Percentiles rank a stretch among this genome's conserved stretches.
Evolutionary conservation across 2,888 invertebrate genomes (phyloP).

Genomic region (Disparrhopalites patrizii): DNA sequence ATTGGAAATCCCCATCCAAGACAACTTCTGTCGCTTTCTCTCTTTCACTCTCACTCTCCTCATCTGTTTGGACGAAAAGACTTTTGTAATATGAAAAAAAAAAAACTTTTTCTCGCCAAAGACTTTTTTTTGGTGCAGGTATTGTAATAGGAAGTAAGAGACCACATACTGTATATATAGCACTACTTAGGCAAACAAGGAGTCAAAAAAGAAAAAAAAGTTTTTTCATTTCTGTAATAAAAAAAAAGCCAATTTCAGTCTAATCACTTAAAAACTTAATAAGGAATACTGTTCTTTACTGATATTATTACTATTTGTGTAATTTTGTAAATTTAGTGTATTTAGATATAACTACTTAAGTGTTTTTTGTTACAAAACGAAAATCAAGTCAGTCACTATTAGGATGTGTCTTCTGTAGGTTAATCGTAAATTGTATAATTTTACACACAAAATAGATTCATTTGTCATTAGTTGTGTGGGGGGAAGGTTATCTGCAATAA

Average conservation of each 20-base stretch:
- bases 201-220: too few relatives aligned
- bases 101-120: neutral
- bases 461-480: too few relatives aligned
- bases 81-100: neutral
- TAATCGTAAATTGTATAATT: too few relatives aligned
- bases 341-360: neutral
- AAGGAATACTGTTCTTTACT: neutral
- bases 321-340: neutral
- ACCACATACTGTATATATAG: too few relatives aligned
- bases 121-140: neutral
- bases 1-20: constrained; percentile 10
- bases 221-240: too few relatives aligned
- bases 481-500: too few relatives aligned
- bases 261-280: too few relatives aligned
- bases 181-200: too few relatives aligned
- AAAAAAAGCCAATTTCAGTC: too few relatives aligned
- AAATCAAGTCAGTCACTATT: constrained; percentile 1
- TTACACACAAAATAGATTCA: too few relatives aligned
- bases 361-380: neutral
- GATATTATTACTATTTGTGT: neutral
- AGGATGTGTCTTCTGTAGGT: too few relatives aligned
- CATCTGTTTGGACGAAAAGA: neutral
- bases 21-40: neutral
- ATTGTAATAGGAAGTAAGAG: too few relatives aligned
- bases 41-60: neutral